These are phyloP conservation scores for Gadopsis marmoratus DNA, from an alignment of 2,797 vertebrate genomes.

Conservation along the genomic window DNA sequence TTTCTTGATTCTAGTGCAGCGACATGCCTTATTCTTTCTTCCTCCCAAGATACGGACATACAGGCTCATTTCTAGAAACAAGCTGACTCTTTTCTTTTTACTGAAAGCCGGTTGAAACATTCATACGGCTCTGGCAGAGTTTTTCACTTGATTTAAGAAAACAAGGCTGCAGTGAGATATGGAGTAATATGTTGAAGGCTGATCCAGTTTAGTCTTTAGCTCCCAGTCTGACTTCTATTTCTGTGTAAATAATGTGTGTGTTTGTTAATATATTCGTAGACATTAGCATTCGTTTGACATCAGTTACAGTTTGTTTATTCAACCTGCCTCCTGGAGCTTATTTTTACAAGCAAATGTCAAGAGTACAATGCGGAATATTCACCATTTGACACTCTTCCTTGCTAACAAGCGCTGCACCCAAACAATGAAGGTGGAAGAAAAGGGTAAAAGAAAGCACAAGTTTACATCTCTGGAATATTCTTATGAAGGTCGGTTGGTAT, in stretches of 20 bases:
- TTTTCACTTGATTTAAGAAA: background rate
- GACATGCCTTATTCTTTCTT: background rate
- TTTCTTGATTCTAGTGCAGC: background rate
- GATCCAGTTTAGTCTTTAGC: background rate
- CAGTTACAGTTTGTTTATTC: slow-evolving; percentile 14
- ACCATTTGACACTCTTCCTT: background rate
- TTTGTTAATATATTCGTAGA: slow-evolving; percentile 1
- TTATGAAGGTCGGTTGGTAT: background rate
- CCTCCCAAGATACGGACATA: background rate
- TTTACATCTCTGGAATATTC: background rate
- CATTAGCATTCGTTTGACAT: slow-evolving; percentile 3
- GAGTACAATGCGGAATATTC: slow-evolving; percentile 3
- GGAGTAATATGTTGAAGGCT: background rate
- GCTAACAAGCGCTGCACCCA: background rate
- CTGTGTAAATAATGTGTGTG: background rate
- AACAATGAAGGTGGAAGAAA: background rate
- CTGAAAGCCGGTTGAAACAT: background rate
- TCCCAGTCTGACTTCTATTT: background rate
- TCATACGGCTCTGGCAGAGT: background rate
- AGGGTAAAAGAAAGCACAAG: background rate
- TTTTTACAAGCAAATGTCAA: slow-evolving; percentile 28
- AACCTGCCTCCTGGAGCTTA: background rate
- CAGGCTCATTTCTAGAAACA: background rate
- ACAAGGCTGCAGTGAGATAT: background rate
- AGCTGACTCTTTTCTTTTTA: no score